A percentile compares a stretch with the other conserved stretches of the same genome.
Conservation (phyloP, 2,797 vertebrate species). For the Tiaroga cobitis region DNA sequence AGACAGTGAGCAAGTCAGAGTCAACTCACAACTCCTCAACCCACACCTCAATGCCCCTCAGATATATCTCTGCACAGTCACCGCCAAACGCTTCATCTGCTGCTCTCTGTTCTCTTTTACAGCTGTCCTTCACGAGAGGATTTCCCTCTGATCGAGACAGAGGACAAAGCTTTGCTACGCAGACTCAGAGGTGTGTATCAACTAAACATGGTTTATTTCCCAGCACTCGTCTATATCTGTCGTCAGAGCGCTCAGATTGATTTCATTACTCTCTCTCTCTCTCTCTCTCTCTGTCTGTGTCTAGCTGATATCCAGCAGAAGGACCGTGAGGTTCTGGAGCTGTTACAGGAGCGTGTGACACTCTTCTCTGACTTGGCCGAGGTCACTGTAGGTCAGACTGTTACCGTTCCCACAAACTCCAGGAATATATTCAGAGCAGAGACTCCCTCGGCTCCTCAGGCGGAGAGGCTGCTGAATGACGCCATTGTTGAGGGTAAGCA, state of each 20-base stretch:
- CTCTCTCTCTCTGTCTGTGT: neutral
- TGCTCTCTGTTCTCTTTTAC: conserved; percentile 23
- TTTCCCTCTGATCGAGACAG: conserved; percentile 92
- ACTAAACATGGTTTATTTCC: neutral
- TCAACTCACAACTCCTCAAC: conserved; percentile 20
- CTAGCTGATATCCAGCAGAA: conserved; percentile 89
- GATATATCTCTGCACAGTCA: neutral
- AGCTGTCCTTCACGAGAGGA: conserved; percentile 90
- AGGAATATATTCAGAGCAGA: conserved; percentile 85
- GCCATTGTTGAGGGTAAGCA: conserved; percentile 85
- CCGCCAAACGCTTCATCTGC: neutral
- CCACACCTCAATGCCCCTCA: neutral
- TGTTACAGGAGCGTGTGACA: conserved; percentile 88
- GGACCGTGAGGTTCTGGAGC: conserved; percentile 85
- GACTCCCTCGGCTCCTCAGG: conserved; percentile 78
- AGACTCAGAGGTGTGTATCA: conserved; percentile 80
- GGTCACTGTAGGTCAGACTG: conserved; percentile 73
- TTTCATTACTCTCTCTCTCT: no score
- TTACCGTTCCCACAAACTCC: conserved; percentile 65
- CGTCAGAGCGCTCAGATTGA: neutral
- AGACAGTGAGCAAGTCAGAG: conserved; percentile 83
- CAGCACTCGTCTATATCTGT: neutral
- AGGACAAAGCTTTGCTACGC: conserved; percentile 86
- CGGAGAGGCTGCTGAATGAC: conserved; percentile 81
- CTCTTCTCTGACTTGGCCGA: conserved; percentile 87